Evolutionary conservation across 2,113 vertebrate genomes (phyloP), one percentile per base, ranked within the genome.

Genomic region (Grammomys surdaster): DNA sequence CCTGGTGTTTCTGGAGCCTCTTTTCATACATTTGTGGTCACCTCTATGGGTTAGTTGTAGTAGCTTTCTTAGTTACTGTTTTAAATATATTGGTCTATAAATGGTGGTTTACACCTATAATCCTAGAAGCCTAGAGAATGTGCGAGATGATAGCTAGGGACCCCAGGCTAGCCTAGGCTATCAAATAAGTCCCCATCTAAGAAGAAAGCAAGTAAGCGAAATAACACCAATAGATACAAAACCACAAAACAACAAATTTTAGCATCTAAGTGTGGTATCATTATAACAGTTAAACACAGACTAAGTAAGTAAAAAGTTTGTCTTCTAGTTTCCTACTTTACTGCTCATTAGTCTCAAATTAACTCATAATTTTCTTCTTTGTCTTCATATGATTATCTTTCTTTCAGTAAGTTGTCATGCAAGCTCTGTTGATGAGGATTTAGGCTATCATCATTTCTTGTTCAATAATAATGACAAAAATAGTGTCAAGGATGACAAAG

Each of bases 371-470:
- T n/a, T 7, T 58, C 11, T 33, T 88, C 33, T 16, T 19, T 11
- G 2, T 43, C 70, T 11, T 24, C 16, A 24, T 90, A 43, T 58
- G 10, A 14, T 92, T 91, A 70, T 91, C 65, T 86, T 46, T 46
- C 11, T 82, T 91, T 94, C 16, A 73, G 14, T 70, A 31, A 96
- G 40, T 8, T 54, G 28, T 86, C 58, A 60, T 46, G 16, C 43
- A 51, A 70, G 73, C 8, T 40, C 60, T 92, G 24, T 40, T 90
- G 43, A 58, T 58, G 54, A 92, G 33, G 31, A 9, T 20, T 85
- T 88, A 69, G 93, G 69, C 14, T 72, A 22, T 92, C 75, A 81
- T 40, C 12, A 76, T 63, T 82, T 97, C 76, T 95, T 22, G 76
- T 73, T 77, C 28, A 85, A 14, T 8, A 60, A 13, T 54, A 19